Base-by-base conservation (phyloP, 2,113 vertebrate genomes). In the Podocnemis expansa region DNA sequence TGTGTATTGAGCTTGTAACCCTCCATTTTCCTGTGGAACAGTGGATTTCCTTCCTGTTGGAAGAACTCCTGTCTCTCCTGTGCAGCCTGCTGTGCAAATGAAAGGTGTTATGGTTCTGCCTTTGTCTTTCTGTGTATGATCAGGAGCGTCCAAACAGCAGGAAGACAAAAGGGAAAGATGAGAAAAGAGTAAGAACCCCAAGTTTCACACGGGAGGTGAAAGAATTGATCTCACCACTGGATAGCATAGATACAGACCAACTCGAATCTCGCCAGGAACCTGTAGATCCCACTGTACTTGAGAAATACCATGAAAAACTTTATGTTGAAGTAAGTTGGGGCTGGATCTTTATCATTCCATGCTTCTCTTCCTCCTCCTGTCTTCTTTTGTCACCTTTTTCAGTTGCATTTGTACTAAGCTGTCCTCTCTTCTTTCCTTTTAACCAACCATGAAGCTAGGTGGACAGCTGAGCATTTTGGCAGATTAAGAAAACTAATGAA, bases 71-170 rank as follows among this genome's bases (percentile, higher is more conserved):
- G 51, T 80, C 90, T 49, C 58, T 83, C 49, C 82, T 55, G 3
- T 34, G 31, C 17, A 45, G 41, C n/a, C 17, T 58, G 29, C 3
- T 47, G 21, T 60, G 7, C 63, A 45, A 2, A 17, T 90, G 89
- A 84, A 79, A 12, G 13, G 11, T 51, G 45, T 76, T 70, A 47
- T 93, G 75, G 78, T 38, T 17, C 80, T 49, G 5, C 2, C 41
- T 49, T 54, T 16, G 56, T 79, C 45, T 85, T 4, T 76, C 21
- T 88, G 79, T 91, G 82, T 89, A 47, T 80, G 21, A 70, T 67
- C 83, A 99, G 98, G 98, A 98, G 25, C 88, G 1, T 5, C 19
- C 80, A 22, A 95, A 91, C 78, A 98, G 95, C 94, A 98, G 80
- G 87, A 99, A 98, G 70, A 24, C 58, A 70, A 98, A 97, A 78